phyloP scores from a whole-genome alignment of 1,140 invertebrate species.

The Bombus breviceps region DNA sequence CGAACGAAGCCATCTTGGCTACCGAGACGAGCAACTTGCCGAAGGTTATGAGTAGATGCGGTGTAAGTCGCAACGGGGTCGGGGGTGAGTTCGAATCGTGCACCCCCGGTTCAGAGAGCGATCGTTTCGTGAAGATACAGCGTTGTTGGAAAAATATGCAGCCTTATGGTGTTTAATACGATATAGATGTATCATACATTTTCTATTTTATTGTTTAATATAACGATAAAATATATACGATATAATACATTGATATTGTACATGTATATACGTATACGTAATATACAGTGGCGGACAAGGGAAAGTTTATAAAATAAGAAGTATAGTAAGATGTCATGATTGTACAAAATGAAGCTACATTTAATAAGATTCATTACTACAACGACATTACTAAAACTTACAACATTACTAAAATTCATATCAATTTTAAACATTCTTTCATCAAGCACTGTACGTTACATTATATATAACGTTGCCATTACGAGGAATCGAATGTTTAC shows the following conservation, averaged over 20 bases:
- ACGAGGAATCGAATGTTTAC: too few relatives aligned
- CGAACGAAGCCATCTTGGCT: constrained; percentile 80
- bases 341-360: too few relatives aligned
- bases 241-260: not conserved
- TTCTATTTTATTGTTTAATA: not conserved
- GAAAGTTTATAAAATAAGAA: too few relatives aligned
- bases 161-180: not conserved
- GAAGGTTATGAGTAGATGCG: constrained; percentile 65
- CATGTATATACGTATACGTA: not conserved
- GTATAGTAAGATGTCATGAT: too few relatives aligned
- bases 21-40: constrained; percentile 66
- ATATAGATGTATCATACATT: not conserved
- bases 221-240: not conserved
- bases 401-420: too few relatives aligned
- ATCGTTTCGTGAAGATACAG: not conserved
- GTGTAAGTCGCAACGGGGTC: constrained; percentile 56
- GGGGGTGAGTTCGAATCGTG: constrained; percentile 38
- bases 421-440: too few relatives aligned
- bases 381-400: too few relatives aligned
- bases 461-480: too few relatives aligned
- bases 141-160: not conserved
- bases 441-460: too few relatives aligned
- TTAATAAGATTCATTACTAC: too few relatives aligned
- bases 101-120: not conserved
- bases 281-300: too few relatives aligned